These are phyloP conservation scores for Leucosticte australis DNA, from an alignment of 2,113 vertebrate species.

Conservation along the genomic window DNA sequence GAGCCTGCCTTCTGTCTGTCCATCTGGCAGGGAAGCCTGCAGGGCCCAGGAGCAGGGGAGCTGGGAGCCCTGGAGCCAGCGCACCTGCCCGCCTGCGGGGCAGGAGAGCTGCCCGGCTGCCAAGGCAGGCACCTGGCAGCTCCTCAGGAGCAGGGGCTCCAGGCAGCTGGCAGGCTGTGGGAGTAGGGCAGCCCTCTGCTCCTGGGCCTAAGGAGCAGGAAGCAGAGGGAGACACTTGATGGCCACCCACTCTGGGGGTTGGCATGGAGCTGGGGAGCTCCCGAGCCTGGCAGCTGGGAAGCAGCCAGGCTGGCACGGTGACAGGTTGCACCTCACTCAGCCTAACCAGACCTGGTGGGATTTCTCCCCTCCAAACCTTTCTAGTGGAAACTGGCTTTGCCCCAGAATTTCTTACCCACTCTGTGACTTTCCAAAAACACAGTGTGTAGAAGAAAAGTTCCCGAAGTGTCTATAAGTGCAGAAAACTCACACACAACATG, in stretches of 20 bases:
- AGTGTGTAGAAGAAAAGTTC: not conserved
- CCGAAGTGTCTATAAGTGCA: not conserved
- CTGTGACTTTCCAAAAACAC: not conserved
- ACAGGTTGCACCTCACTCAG: not conserved
- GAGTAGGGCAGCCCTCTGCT: accelerated
- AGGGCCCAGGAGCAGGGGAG: not conserved
- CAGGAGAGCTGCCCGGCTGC: not conserved
- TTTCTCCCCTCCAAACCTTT: not conserved
- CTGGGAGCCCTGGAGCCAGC: not conserved
- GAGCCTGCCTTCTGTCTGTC: not conserved
- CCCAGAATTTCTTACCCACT: not conserved
- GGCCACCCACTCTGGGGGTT: not conserved
- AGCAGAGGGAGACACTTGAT: not conserved
- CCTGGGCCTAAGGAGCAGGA: accelerated
- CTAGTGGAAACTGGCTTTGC: not conserved
- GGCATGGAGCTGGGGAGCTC: not conserved
- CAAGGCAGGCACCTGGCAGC: not conserved
- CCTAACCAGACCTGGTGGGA: not conserved
- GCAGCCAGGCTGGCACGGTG: not conserved
- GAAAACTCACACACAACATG: not conserved
- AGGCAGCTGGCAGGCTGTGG: not conserved
- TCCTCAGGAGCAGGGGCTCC: not conserved
- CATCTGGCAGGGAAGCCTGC: not conserved
- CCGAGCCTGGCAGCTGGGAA: not conserved
- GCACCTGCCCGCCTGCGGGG: not conserved